Conservation (phyloP, 2,113 vertebrate genomes). For the Coturnix japonica region DNA sequence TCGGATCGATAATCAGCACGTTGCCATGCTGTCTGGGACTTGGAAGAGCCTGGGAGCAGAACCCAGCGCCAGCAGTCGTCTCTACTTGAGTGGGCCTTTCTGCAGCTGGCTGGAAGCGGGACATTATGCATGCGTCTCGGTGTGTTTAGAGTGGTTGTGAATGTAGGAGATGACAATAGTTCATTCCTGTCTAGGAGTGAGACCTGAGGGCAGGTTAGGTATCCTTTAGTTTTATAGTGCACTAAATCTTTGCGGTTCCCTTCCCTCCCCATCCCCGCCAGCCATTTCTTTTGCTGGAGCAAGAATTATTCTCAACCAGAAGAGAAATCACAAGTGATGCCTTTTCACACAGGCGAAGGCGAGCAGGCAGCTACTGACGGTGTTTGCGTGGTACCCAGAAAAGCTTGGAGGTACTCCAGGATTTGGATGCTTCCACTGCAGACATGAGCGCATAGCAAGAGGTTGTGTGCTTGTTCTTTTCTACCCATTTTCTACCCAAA, state of each 20-base stretch:
- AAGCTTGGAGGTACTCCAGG: not conserved
- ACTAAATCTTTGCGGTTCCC: slow-evolving; percentile 34
- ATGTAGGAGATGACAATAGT: slow-evolving; percentile 58
- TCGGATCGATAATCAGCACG: not conserved
- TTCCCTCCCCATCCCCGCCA: accelerated
- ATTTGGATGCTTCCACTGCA: not conserved
- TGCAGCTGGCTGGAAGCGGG: not conserved
- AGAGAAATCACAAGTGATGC: accelerated
- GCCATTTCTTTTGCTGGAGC: not conserved
- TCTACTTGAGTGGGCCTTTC: not conserved
- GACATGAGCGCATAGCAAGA: not conserved
- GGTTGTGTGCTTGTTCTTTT: not conserved
- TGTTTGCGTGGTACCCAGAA: not conserved
- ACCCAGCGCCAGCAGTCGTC: accelerated
- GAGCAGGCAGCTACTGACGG: not conserved
- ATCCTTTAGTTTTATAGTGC: slow-evolving; percentile 60
- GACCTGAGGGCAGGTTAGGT: slow-evolving; percentile 47
- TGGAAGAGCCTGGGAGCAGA: accelerated
- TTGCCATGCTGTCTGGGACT: not conserved
- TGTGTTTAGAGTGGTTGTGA: slow-evolving; percentile 61
- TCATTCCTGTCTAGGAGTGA: slow-evolving; percentile 46
- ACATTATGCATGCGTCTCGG: slow-evolving; percentile 56
- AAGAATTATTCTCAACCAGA: not conserved
- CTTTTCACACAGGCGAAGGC: not conserved
- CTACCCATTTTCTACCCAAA: not conserved